Evolutionary conservation across 1,140 invertebrate species (phyloP).

Genomic region (Polyergus mexicanus): DNA sequence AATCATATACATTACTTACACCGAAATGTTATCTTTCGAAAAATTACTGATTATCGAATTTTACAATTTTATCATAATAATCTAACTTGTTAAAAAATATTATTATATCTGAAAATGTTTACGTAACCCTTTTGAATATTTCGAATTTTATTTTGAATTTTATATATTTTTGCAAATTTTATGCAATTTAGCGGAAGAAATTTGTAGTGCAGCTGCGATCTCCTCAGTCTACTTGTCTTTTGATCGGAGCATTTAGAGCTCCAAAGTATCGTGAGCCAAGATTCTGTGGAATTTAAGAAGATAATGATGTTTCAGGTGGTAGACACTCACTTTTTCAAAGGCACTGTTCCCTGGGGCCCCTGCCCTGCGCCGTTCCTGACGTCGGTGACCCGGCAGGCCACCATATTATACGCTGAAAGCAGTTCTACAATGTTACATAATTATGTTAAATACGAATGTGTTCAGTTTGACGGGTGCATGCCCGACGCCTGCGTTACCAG

Average conservation of each 20-base stretch:
- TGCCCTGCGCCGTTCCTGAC: constrained; percentile 94
- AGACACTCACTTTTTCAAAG: constrained; percentile 97
- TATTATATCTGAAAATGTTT: not conserved
- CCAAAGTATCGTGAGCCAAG: constrained; percentile 46
- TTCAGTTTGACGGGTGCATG: constrained; percentile 72
- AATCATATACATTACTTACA: not conserved
- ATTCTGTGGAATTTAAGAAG: constrained; percentile 50
- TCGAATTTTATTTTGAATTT: not conserved
- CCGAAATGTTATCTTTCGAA: not conserved
- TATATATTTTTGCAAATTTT: not conserved
- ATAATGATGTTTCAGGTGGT: constrained; percentile 37
- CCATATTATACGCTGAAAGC: constrained; percentile 98
- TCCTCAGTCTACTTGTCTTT: constrained; percentile 65
- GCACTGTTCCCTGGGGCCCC: constrained; percentile 96
- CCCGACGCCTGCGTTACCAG: constrained; percentile 73
- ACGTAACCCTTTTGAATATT: not conserved
- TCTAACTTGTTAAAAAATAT: not conserved
- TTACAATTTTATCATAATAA: not conserved
- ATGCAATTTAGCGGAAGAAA: not conserved
- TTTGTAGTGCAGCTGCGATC: constrained; percentile 70
- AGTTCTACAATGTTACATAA: constrained; percentile 86
- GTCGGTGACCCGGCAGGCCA: constrained; percentile 97
- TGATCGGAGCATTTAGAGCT: constrained; percentile 38
- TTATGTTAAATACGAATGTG: constrained; percentile 74
- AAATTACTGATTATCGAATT: not conserved